Base-by-base conservation (phyloP, 2,888 invertebrate genomes). In the Tetanocera ferruginea region DNA sequence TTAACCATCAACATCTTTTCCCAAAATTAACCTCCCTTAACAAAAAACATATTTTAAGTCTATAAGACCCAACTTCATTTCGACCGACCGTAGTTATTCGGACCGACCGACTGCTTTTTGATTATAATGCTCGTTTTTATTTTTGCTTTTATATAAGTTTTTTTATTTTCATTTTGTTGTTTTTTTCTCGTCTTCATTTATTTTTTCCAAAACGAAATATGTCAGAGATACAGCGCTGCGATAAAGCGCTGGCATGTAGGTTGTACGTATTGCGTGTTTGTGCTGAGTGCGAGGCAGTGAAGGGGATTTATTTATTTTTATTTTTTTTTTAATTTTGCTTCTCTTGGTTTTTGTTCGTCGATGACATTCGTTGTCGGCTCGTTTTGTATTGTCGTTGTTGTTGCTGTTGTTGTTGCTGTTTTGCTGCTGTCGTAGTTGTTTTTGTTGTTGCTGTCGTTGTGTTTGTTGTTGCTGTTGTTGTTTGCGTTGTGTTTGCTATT, bases 181-280 rank as follows among this genome's bases (percentile, higher is more conserved):
- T 75, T 70, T 60, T 76, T 77, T 25, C 34, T 19, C 52, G 80
- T 80, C 71, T 77, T 80, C 77, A 74, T 78, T 81, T 79, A 76
- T 31, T 78, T 75, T 80, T 79, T 79, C 73, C 81, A 80, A 81
- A 72, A 80, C 82, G 83, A 83, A 83, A 83, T 84, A 83, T 83
- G 83, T 83, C 84, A 84, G 82, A 80, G 82, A 81, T 81, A 81
- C 81, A 83, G 81, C 82, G 81, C 79, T 78, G 80, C 81, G 83
- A 83, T 83, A 82, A 79, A 78, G 78, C 79, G 80, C 82, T 81
- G 76, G 70, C 77, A 70, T 73, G 73, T 73, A 73, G 73, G 72
- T 72, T 72, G 72, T 49, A 60, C 57, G 25, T 62, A 62, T 74
- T 74, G 74, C 66, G 69, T 67, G 67, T 62, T 69, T 76, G 76